Evolutionary conservation across 2,113 vertebrate species (phyloP).

Genomic region (Hemiscyllium ocellatum): DNA sequence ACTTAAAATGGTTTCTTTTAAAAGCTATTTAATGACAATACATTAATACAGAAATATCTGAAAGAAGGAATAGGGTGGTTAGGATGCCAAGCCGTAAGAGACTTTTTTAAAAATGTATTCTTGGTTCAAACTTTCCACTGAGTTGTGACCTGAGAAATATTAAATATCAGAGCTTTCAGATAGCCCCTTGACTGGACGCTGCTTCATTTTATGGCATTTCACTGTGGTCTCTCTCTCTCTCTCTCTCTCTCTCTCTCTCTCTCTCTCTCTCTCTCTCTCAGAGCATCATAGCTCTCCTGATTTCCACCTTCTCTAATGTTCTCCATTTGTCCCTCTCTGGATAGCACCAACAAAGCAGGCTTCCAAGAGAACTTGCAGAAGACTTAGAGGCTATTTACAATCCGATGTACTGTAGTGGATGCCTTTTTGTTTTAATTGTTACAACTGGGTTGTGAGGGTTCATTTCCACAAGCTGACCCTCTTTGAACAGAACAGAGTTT

Average conservation of each 20-base stretch:
- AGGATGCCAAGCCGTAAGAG: constrained; percentile 53
- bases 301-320: background rate
- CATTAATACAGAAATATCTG: constrained; percentile 47
- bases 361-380: background rate
- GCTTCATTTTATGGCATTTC: background rate
- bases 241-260: background rate
- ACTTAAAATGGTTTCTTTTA: constrained; percentile 46
- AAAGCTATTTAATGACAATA: constrained; percentile 48
- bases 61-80: constrained; percentile 45
- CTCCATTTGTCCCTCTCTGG: background rate
- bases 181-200: background rate
- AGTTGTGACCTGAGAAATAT: background rate
- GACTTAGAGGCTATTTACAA: background rate
- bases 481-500: too few relatives aligned
- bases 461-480: too few relatives aligned
- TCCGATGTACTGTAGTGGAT: background rate
- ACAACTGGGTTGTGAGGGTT: too few relatives aligned
- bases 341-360: background rate
- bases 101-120: constrained; percentile 39
- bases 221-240: background rate
- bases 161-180: background rate
- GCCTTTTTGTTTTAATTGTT: background rate
- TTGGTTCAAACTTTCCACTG: background rate
- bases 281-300: background rate
- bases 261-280: too few relatives aligned